Conservation (phyloP, 64 coral and sea anemone species). For the Stylophora pistillata region DNA sequence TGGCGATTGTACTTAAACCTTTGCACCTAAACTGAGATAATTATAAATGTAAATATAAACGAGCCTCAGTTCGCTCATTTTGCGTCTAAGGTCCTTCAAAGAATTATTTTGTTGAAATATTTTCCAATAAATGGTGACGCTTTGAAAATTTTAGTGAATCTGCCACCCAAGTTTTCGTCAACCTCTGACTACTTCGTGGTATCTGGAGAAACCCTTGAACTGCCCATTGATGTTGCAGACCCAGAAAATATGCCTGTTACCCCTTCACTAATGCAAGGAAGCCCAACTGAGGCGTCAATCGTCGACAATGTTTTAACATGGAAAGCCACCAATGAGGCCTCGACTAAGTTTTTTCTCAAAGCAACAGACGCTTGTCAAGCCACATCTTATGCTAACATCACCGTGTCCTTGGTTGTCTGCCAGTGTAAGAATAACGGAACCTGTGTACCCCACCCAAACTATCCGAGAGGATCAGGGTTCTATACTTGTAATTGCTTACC, state of each 20-base stretch:
- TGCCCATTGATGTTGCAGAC: conserved; percentile 24
- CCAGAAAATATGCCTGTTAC: conserved; percentile 44
- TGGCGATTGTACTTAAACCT: too few species aligned
- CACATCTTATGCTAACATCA: conserved; percentile 3
- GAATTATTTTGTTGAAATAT: too few species aligned
- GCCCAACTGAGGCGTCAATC: not conserved
- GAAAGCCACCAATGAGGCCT: not conserved
- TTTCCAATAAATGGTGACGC: too few species aligned
- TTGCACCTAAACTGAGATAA: too few species aligned
- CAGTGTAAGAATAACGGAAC: conserved; percentile 52
- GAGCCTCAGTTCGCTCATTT: too few species aligned
- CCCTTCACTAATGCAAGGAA: not conserved
- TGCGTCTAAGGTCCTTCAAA: too few species aligned
- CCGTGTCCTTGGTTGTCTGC: conserved; percentile 13
- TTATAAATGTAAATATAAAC: too few species aligned
- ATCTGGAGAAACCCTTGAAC: not conserved
- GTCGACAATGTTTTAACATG: not conserved
- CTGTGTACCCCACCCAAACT: conserved; percentile 47
- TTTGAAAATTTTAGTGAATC: conserved; percentile 15
- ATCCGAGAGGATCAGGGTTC: conserved; percentile 53
- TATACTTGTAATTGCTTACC: conserved; percentile 41
- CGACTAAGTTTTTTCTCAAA: not conserved
- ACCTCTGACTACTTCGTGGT: not conserved
- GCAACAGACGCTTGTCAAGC: conserved; percentile 49
- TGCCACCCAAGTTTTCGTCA: conserved; percentile 14